Evolutionary conservation across 2,113 vertebrate species (phyloP), one percentile per base, ranked within the genome.

Genomic region (Onychostoma macrolepis): DNA sequence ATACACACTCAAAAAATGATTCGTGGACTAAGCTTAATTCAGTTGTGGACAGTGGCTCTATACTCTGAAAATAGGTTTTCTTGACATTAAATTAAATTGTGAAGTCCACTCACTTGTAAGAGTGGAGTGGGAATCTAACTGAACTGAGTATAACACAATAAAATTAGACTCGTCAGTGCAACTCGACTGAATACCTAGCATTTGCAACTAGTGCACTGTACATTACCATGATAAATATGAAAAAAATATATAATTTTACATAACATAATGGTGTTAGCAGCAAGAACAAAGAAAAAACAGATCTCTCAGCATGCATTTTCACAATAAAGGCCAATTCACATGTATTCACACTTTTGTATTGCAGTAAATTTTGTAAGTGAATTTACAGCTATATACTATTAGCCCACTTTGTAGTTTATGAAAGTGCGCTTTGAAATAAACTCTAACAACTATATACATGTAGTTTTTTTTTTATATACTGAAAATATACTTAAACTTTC

Each of bases 1-100:
- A 83, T 8, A 56, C 45, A 56, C 11, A 17, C 67, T 72, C 2
- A 72, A 72, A 72, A 72, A n/a, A 6, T n/a, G 9, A 72, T 72
- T 72, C 10, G 19, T 24, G 33, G 19, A 19, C 17, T 72, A 38
- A 72, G 33, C 69, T 38, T 38, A 71, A 38, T 71, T 38, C 69
- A 72, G 19, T 38, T 72, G 69, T 38, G 0, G 67, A 72, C 19
- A 4, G 9, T 38, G 69, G 33, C 19, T 72, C 8, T 38, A 72
- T 72, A 24, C 1, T 24, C 33, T 72, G 9, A 3, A 72, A 72
- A 72, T 24, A 2, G 33, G 33, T 38, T 72, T 72, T 72, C 69
- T 38, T 72, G 69, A 71, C 17, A 71, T 71, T 38, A 12, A 72
- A 72, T 72, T 72, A 24, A 72, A 38, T 72, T 72, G 33, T 72